These are phyloP conservation scores for Drosophila baimaii DNA, from an alignment of 1,140 invertebrate species.

Conservation along the genomic window DNA sequence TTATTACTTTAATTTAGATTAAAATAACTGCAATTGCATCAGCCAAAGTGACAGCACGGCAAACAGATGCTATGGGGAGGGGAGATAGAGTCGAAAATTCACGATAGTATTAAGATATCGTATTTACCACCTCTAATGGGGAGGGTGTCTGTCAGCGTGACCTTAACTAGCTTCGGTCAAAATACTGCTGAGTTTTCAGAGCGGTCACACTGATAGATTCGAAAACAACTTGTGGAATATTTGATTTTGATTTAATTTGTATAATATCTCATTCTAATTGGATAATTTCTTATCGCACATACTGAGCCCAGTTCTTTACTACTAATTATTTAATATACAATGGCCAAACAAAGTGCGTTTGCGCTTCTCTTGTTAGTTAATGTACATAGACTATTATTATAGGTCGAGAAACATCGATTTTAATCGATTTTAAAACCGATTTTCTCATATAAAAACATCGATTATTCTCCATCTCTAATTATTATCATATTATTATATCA, in stretches of 20 bases:
- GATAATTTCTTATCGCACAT: background rate
- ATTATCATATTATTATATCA: no score
- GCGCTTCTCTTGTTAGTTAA: no score
- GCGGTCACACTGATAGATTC: background rate
- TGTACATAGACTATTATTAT: no score
- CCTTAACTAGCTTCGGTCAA: constrained; percentile 4
- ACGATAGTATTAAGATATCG: no score
- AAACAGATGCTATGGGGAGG: constrained; percentile 16
- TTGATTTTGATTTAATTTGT: background rate
- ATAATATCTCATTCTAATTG: no score
- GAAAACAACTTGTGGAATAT: background rate
- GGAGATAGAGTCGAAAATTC: no score
- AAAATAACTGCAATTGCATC: constrained; percentile 60
- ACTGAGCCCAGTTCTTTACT: background rate
- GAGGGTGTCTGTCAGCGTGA: constrained; percentile 5
- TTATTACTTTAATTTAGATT: constrained; percentile 27
- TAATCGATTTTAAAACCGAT: no score
- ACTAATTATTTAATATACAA: background rate
- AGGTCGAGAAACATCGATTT: no score
- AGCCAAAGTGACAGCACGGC: constrained; percentile 72
- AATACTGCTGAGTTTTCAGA: background rate
- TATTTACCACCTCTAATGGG: no score
- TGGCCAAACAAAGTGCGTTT: no score
- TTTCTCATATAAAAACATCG: no score
- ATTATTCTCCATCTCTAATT: no score